Conservation (phyloP, 2,888 invertebrate genomes). For the Drosophila nr. medialis region DNA sequence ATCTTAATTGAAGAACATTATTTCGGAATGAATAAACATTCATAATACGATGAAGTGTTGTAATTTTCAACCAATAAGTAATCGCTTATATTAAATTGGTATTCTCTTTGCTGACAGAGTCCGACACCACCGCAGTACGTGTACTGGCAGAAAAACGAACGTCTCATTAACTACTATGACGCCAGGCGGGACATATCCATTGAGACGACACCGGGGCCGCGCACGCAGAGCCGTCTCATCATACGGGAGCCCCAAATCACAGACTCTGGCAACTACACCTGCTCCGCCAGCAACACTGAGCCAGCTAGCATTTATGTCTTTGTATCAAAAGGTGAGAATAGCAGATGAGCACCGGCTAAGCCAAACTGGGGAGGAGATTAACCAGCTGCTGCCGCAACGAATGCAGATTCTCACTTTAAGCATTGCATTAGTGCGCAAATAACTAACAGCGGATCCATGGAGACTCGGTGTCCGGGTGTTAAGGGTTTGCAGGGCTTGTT, state of each 20-base stretch:
- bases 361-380: conserved; percentile 20
- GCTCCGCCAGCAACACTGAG: conserved; percentile 95
- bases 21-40: neutral
- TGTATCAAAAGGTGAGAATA: conserved; percentile 92
- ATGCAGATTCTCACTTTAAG: conserved; percentile 24
- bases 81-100: neutral
- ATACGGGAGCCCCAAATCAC: conserved; percentile 92
- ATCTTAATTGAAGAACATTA: neutral
- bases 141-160: conserved; percentile 97
- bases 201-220: conserved; percentile 92
- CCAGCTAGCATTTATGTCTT: conserved; percentile 95
- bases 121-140: conserved; percentile 97
- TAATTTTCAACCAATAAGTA: neutral
- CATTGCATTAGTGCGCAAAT: conserved; percentile 39
- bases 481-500: conserved; percentile 10
- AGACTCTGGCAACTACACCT: conserved; percentile 96
- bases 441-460: neutral
- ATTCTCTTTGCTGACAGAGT: conserved; percentile 87
- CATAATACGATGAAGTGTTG: neutral
- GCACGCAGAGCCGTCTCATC: conserved; percentile 93
- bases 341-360: conserved; percentile 20
- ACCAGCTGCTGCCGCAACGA: conserved; percentile 43
- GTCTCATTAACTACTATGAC: conserved; percentile 96
- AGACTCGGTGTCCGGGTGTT: neutral
- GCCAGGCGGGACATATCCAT: conserved; percentile 92